A percentile compares a stretch with the other conserved stretches of the same genome.
Conservation (phyloP, 2,797 vertebrate genomes). For the Pempheris klunzingeri region DNA sequence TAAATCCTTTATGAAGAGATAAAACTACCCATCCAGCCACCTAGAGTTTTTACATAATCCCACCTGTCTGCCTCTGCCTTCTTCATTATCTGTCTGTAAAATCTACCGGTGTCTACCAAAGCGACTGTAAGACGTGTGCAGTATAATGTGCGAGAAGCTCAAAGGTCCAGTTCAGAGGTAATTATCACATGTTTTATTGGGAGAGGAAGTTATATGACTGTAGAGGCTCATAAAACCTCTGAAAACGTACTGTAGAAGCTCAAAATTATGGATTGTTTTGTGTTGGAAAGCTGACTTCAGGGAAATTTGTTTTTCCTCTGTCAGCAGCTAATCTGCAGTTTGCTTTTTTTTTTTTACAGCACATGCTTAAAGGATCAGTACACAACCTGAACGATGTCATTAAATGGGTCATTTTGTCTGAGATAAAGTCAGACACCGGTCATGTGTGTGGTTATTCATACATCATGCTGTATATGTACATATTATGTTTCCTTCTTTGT, state of each 20-base stretch:
- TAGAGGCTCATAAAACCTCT: constrained; percentile 22
- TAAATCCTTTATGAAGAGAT: constrained; percentile 18
- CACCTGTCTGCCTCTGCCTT: not conserved
- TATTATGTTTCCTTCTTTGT: not conserved
- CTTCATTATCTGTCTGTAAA: not conserved
- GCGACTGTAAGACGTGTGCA: constrained; percentile 8
- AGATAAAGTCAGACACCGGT: not conserved
- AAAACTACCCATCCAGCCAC: not conserved
- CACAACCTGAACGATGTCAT: constrained; percentile 16
- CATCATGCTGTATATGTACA: not conserved
- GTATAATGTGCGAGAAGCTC: constrained; percentile 31
- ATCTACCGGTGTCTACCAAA: not conserved
- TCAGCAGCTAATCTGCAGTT: constrained; percentile 56
- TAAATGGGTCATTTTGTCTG: constrained; percentile 23
- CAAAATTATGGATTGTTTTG: not conserved
- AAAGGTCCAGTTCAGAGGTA: constrained; percentile 49
- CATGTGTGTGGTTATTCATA: not conserved
- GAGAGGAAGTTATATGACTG: not conserved
- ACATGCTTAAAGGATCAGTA: constrained; percentile 9
- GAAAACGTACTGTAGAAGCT: not conserved
- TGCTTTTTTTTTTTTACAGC: constrained; percentile 16
- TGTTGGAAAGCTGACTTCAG: constrained; percentile 46
- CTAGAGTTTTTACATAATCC: not conserved
- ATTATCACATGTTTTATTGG: constrained; percentile 39
- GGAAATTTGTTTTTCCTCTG: constrained; percentile 9